phyloP scores from a whole-genome alignment of 2,113 vertebrate genomes.

The Uria aalge region DNA sequence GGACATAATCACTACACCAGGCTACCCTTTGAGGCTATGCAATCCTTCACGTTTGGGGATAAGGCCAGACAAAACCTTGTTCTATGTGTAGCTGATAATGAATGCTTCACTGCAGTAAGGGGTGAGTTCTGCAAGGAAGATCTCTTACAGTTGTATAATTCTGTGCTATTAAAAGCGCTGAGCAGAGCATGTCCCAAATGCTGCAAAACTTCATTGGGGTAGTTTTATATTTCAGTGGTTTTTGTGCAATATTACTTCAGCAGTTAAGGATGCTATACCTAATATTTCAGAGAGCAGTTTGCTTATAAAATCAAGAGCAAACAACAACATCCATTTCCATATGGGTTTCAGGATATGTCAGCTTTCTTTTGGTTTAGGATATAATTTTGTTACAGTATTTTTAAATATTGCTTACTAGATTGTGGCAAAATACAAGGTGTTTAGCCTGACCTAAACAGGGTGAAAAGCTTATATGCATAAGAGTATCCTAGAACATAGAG shows the following conservation, averaged over 20 bases:
- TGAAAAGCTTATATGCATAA: neutral
- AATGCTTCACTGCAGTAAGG: neutral
- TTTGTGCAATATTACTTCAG: neutral
- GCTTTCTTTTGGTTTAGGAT: neutral
- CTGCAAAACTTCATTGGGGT: neutral
- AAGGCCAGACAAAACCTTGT: neutral
- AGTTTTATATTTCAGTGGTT: neutral
- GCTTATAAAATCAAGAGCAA: neutral
- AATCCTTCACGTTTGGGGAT: neutral
- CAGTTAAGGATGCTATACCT: neutral
- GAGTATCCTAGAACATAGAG: neutral
- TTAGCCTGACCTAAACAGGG: neutral
- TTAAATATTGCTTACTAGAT: neutral
- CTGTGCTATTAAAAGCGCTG: neutral
- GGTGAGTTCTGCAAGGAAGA: neutral
- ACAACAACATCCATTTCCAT: neutral
- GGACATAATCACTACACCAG: neutral
- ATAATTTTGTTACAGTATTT: neutral
- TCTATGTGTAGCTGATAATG: neutral
- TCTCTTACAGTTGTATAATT: neutral
- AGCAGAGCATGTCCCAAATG: neutral
- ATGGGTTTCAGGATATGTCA: neutral
- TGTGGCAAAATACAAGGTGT: neutral
- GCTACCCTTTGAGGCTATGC: neutral
- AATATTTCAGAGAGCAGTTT: neutral